Evolutionary conservation across 1,140 invertebrate genomes (phyloP).

Genomic region (Leptinotarsa undecemlineata): DNA sequence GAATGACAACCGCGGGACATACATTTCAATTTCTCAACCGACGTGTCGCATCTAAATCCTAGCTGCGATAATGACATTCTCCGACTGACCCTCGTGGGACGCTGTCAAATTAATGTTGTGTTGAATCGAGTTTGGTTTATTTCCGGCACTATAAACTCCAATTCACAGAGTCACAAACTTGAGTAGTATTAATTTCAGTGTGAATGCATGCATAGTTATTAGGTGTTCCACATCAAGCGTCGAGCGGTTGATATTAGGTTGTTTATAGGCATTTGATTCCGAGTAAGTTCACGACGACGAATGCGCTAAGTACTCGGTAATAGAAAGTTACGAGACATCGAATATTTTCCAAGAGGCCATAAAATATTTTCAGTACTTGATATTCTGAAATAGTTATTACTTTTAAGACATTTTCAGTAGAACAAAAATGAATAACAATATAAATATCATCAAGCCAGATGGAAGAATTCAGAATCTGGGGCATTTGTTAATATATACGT

Average conservation of each 20-base stretch:
- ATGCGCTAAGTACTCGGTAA: too few species aligned
- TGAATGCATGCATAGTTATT: not conserved
- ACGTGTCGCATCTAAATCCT: not conserved
- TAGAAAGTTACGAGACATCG: too few species aligned
- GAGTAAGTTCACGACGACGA: not conserved
- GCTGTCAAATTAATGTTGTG: slow-evolving; percentile 15
- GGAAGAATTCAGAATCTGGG: too few species aligned
- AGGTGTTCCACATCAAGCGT: not conserved
- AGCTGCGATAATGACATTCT: slow-evolving; percentile 13
- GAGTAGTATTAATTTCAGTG: slow-evolving; percentile 7
- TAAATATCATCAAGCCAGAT: too few species aligned
- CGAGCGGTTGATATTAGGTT: not conserved
- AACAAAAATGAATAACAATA: too few species aligned
- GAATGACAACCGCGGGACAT: slow-evolving; percentile 4
- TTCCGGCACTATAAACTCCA: slow-evolving; percentile 14
- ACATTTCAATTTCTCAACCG: slow-evolving; percentile 13
- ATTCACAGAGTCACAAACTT: slow-evolving; percentile 6
- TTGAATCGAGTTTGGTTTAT: slow-evolving; percentile 16
- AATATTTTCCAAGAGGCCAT: too few species aligned
- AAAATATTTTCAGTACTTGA: too few species aligned
- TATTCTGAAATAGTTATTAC: too few species aligned
- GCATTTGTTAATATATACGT: too few species aligned
- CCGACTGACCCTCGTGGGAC: slow-evolving; percentile 4
- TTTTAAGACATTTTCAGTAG: too few species aligned
- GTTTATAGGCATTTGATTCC: not conserved